Percentiles rank a stretch among this genome's conserved stretches.
Conservation (phyloP, 2,888 invertebrate species). For the Parelbella ahira region DNA sequence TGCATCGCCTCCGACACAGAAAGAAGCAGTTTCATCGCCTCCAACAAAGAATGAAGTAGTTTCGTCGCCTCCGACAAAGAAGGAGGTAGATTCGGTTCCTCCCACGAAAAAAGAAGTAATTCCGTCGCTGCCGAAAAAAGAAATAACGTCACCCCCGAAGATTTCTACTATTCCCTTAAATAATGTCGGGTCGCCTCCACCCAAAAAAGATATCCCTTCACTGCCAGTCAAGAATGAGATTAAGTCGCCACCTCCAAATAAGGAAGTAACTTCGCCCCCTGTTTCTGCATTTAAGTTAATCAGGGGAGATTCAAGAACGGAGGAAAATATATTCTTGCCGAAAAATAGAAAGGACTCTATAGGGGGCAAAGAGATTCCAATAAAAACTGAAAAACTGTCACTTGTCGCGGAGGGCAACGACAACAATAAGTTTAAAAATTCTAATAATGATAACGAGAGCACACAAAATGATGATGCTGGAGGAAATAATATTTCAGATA, state of each 20-base stretch:
- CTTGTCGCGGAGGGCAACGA: slow-evolving; percentile 31
- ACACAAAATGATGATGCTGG: slow-evolving; percentile 24
- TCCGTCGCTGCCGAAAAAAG: slow-evolving; percentile 21
- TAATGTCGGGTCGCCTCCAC: slow-evolving; percentile 30
- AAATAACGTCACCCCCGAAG: slow-evolving; percentile 8
- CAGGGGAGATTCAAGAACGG: slow-evolving; percentile 33
- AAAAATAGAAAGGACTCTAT: slow-evolving; percentile 42
- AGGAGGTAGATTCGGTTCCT: slow-evolving; percentile 25
- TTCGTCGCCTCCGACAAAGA: slow-evolving; percentile 17
- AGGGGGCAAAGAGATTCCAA: slow-evolving; percentile 39
- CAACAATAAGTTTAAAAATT: slow-evolving; percentile 24
- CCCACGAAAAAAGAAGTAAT: slow-evolving; percentile 21
- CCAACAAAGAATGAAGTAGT: slow-evolving; percentile 6
- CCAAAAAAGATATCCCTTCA: slow-evolving; percentile 33
- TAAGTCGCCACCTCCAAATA: slow-evolving; percentile 31
- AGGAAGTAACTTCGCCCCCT: slow-evolving; percentile 35
- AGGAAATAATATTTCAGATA: slow-evolving; percentile 24
- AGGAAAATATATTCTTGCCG: slow-evolving; percentile 31
- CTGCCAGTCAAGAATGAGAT: slow-evolving; percentile 33
- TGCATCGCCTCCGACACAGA: slow-evolving; percentile 28
- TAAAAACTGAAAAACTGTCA: slow-evolving; percentile 41
- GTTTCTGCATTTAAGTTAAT: slow-evolving; percentile 34
- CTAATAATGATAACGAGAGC: slow-evolving; percentile 17
- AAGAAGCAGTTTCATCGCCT: slow-evolving; percentile 25
- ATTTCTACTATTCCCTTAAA: no score